Evolutionary conservation across 1,140 invertebrate species (phyloP).

Genomic region (Conopomorpha cramerella): DNA sequence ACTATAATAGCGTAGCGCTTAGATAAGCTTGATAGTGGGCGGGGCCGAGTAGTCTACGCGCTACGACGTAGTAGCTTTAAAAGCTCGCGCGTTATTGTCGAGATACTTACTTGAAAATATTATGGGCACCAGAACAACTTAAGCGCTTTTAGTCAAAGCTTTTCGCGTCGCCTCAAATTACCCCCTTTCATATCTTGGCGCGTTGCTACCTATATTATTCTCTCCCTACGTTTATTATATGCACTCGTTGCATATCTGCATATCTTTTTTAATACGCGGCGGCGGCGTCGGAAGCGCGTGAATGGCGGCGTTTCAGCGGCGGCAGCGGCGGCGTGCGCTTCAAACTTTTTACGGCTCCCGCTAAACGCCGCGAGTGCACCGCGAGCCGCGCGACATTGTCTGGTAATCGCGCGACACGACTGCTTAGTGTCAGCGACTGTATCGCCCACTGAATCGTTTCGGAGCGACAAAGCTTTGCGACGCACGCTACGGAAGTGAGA

Average conservation of each 20-base stretch:
- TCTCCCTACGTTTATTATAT: constrained; percentile 31
- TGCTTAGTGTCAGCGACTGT: constrained; percentile 45
- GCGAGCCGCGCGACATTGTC: constrained; percentile 22
- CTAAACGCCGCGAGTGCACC: constrained; percentile 19
- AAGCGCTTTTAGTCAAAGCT: constrained; percentile 34
- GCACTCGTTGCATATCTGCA: constrained; percentile 6
- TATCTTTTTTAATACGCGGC: constrained; percentile 17
- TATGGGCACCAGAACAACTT: too few species aligned
- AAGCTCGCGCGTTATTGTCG: too few species aligned
- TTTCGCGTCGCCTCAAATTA: constrained; percentile 42
- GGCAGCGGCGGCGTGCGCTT: constrained; percentile 18
- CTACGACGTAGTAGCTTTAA: too few species aligned
- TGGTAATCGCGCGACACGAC: constrained; percentile 23
- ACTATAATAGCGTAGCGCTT: too few species aligned
- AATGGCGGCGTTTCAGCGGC: background rate
- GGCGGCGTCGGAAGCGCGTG: background rate
- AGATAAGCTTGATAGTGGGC: too few species aligned
- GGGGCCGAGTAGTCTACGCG: too few species aligned
- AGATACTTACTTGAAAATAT: too few species aligned
- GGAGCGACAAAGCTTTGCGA: constrained; percentile 38
- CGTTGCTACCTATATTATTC: constrained; percentile 39
- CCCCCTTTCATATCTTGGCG: constrained; percentile 40
- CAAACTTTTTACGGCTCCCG: too few species aligned
- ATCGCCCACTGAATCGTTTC: constrained; percentile 38
- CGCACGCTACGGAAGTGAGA: constrained; percentile 10